phyloP scores from a whole-genome alignment of 1,140 invertebrate species.

The Chymomyza costata region DNA sequence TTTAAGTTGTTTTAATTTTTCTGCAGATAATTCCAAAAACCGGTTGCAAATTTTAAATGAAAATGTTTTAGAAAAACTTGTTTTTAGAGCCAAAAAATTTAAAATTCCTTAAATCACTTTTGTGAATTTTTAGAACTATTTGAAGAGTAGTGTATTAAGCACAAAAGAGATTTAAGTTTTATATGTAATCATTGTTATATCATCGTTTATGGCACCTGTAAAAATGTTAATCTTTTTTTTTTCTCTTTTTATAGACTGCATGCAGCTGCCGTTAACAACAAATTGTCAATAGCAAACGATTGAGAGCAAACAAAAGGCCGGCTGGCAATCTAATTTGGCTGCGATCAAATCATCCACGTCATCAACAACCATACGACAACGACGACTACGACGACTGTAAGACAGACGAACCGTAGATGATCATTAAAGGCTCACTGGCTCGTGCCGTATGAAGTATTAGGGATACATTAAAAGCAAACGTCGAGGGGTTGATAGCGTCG shows the following conservation, averaged over 20 bases:
- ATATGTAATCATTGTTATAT: no score
- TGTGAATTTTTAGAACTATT: no score
- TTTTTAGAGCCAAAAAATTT: no score
- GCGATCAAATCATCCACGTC: slow-evolving; percentile 38
- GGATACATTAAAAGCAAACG: slow-evolving; percentile 1
- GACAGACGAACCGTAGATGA: slow-evolving; percentile 17
- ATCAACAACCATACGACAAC: no score
- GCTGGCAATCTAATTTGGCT: slow-evolving; percentile 29
- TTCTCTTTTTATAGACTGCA: slow-evolving; percentile 24
- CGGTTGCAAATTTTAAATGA: no score
- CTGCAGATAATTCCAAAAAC: no score
- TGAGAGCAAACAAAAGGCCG: no score
- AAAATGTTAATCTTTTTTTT: slow-evolving; percentile 15
- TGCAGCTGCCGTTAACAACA: slow-evolving; percentile 36
- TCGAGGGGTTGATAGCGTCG: slow-evolving; percentile 38
- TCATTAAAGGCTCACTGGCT: slow-evolving; percentile 36
- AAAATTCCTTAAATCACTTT: no score
- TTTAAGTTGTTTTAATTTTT: no score
- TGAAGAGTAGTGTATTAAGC: slow-evolving; percentile 24
- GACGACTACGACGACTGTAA: neutral
- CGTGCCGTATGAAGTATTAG: slow-evolving; percentile 40
- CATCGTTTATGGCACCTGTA: slow-evolving; percentile 32
- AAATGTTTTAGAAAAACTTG: no score
- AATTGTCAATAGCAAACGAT: slow-evolving; percentile 29
- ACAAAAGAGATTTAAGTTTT: neutral